phyloP scores from a whole-genome alignment of 2,113 vertebrate species.

The Zosterops borbonicus region DNA sequence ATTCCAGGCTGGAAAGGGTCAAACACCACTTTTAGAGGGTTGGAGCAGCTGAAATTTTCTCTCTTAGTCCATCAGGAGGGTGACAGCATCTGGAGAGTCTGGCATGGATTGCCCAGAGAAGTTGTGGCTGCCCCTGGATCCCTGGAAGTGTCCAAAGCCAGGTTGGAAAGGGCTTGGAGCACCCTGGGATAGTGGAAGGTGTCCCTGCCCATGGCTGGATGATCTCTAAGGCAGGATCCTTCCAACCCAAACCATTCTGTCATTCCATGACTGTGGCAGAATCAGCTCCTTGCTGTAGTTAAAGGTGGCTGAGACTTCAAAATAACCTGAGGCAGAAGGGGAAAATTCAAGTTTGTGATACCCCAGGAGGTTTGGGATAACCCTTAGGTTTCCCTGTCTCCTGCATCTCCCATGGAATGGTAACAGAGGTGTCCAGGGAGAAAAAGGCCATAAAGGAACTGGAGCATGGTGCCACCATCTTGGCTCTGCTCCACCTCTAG shows the following conservation, averaged over 20 bases:
- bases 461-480: not conserved
- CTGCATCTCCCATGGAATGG: not conserved
- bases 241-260: not conserved
- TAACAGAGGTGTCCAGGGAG: not conserved
- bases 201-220: not conserved
- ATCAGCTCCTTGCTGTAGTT: not conserved
- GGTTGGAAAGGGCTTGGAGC: fast-evolving
- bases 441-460: not conserved
- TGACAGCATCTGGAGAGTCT: not conserved
- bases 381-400: not conserved
- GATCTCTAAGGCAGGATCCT: not conserved
- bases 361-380: not conserved
- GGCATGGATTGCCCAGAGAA: not conserved
- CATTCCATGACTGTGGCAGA: not conserved
- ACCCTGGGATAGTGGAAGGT: fast-evolving
- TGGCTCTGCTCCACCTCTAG: not conserved
- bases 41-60: not conserved
- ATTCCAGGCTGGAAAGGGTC: not conserved
- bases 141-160: not conserved
- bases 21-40: not conserved
- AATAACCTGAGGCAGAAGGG: not conserved
- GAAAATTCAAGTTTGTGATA: not conserved
- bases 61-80: not conserved
- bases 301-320: not conserved
- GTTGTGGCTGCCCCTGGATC: not conserved